Evolutionary conservation across 23 tunicate species (phyloP).

Genomic region (Styela plicata): DNA sequence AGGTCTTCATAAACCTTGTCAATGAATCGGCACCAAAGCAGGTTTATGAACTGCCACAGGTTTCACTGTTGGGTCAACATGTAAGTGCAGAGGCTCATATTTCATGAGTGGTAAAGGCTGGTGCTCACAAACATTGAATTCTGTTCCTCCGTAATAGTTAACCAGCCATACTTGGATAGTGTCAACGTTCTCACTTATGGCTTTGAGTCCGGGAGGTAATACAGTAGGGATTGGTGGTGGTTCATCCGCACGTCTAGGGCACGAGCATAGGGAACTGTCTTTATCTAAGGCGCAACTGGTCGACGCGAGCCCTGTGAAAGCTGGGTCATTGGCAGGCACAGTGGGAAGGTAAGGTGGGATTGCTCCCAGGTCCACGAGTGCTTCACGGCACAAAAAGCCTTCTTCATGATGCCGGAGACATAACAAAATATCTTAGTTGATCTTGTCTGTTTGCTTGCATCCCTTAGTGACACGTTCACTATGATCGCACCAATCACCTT

Average conservation of each 20-base stretch:
- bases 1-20: slow-evolving; percentile 35
- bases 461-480: background rate
- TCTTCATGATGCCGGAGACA: background rate
- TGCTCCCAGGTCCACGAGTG: background rate
- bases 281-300: too few relatives aligned
- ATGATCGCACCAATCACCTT: background rate
- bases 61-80: slow-evolving; percentile 11
- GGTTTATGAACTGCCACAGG: slow-evolving; percentile 31
- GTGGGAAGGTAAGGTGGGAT: background rate
- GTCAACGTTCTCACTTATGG: background rate
- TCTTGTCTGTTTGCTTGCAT: background rate
- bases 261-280: background rate
- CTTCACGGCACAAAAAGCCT: background rate
- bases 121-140: background rate
- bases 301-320: too few relatives aligned
- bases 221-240: background rate
- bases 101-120: slow-evolving; percentile 13
- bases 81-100: slow-evolving; percentile 28
- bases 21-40: slow-evolving; percentile 21
- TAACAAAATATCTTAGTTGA: background rate
- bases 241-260: background rate
- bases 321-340: background rate
- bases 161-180: background rate
- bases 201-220: background rate
- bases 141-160: background rate